These are phyloP conservation scores for Rhinoptilus africanus DNA, from an alignment of 2,113 vertebrate genomes.

Conservation along the genomic window DNA sequence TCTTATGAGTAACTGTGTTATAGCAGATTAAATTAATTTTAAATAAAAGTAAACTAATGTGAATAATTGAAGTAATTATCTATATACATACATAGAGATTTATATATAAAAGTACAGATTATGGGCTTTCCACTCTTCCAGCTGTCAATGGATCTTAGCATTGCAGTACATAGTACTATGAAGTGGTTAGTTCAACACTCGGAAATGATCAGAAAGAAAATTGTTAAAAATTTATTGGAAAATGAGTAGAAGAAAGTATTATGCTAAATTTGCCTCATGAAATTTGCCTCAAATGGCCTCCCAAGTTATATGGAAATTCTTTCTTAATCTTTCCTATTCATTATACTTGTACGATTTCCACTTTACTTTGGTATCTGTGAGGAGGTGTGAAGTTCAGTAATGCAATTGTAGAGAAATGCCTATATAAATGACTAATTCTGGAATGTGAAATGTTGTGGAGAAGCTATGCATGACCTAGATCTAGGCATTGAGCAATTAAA, in stretches of 20 bases:
- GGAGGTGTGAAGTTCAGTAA: background rate
- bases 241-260: background rate
- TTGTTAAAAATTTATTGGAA: background rate
- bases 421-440: background rate
- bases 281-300: background rate
- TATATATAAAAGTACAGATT: background rate
- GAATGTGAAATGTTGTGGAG: background rate
- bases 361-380: background rate
- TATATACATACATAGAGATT: background rate
- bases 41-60: background rate
- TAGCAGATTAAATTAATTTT: background rate
- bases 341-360: background rate
- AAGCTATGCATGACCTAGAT: background rate
- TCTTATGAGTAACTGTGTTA: background rate
- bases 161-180: accelerated
- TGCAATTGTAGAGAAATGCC: background rate
- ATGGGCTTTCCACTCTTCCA: background rate
- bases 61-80: background rate
- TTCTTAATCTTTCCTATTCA: background rate
- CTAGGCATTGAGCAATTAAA: background rate
- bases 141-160: background rate
- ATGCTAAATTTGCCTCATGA: background rate
- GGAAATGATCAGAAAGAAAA: background rate
- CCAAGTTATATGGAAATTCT: background rate
- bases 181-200: background rate